Conservation (phyloP, 2,888 invertebrate species). For the Idaea straminata region DNA sequence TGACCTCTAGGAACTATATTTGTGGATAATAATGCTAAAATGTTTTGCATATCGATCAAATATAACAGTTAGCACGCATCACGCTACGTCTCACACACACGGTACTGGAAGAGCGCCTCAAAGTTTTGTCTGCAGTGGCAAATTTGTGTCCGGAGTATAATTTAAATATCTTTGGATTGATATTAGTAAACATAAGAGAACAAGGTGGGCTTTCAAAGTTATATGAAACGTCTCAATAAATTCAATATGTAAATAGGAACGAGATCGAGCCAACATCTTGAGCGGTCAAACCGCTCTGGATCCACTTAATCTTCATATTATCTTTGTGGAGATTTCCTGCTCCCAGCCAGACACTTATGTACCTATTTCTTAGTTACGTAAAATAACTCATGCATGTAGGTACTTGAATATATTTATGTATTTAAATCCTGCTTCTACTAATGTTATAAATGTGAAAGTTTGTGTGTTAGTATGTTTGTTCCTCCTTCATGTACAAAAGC, state of each 20-base stretch:
- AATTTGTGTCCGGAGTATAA: neutral
- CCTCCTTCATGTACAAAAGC: too few species aligned
- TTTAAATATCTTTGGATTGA: neutral
- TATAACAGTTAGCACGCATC: too few species aligned
- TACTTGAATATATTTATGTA: neutral
- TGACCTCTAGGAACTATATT: too few species aligned
- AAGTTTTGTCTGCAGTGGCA: neutral
- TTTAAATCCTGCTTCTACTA: too few species aligned
- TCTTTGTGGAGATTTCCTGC: slow-evolving; percentile 47
- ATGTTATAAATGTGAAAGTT: too few species aligned
- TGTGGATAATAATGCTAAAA: too few species aligned
- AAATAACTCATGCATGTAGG: neutral
- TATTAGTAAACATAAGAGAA: slow-evolving; percentile 1
- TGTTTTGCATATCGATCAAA: too few species aligned
- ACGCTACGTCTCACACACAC: too few species aligned
- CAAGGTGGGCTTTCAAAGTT: slow-evolving; percentile 2
- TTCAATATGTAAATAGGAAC: slow-evolving; percentile 3
- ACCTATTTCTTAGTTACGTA: neutral
- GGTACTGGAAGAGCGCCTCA: too few species aligned
- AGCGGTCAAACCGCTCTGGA: slow-evolving; percentile 22
- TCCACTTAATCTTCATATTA: slow-evolving; percentile 40
- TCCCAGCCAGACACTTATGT: slow-evolving; percentile 5
- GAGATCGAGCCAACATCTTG: slow-evolving; percentile 7
- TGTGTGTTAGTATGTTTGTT: too few species aligned
- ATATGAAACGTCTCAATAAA: slow-evolving; percentile 1